Percentiles rank a stretch among this genome's conserved stretches.
phyloP scores from a whole-genome alignment of 2,113 vertebrate species.

The Zingel zingel region DNA sequence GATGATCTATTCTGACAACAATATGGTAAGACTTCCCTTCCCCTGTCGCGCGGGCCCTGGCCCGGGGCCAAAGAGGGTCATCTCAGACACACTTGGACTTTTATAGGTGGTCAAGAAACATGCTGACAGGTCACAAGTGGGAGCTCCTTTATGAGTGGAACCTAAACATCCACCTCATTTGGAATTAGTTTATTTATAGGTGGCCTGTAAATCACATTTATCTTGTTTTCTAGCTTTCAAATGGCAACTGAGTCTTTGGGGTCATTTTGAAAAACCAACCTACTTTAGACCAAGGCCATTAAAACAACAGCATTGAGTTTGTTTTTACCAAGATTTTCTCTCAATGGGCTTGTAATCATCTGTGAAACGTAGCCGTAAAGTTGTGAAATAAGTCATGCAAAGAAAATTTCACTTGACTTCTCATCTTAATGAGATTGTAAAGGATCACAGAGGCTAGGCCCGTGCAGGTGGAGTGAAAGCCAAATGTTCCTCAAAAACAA shows the following conservation, averaged over 20 bases:
- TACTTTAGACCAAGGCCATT: conserved; percentile 28
- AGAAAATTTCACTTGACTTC: conserved; percentile 31
- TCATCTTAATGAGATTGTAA: conserved; percentile 28
- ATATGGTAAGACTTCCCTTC: conserved; percentile 84
- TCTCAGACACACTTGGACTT: conserved; percentile 77
- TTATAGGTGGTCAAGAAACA: conserved; percentile 83
- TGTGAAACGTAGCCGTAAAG: conserved; percentile 69
- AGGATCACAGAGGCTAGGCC: conserved; percentile 8
- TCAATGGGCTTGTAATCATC: conserved; percentile 60
- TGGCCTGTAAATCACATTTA: conserved; percentile 84
- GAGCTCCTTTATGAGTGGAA: conserved; percentile 80
- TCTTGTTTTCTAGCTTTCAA: conserved; percentile 76
- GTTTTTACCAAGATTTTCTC: conserved; percentile 54
- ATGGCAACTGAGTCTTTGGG: conserved; percentile 54
- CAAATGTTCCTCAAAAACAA: neutral
- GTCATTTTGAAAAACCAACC: conserved; percentile 58
- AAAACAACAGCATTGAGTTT: conserved; percentile 48
- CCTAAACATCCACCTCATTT: conserved; percentile 78
- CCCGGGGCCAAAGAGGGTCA: conserved; percentile 78
- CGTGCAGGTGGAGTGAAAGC: conserved; percentile 33
- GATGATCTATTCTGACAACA: conserved; percentile 89
- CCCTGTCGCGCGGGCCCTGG: conserved; percentile 84
- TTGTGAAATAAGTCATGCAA: conserved; percentile 46
- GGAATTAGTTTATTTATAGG: conserved; percentile 83
- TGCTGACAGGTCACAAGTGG: conserved; percentile 82